Evolutionary conservation across 2,888 invertebrate genomes (phyloP), one percentile per base, ranked within the genome.

Genomic region (Sphaeridia pumilis): DNA sequence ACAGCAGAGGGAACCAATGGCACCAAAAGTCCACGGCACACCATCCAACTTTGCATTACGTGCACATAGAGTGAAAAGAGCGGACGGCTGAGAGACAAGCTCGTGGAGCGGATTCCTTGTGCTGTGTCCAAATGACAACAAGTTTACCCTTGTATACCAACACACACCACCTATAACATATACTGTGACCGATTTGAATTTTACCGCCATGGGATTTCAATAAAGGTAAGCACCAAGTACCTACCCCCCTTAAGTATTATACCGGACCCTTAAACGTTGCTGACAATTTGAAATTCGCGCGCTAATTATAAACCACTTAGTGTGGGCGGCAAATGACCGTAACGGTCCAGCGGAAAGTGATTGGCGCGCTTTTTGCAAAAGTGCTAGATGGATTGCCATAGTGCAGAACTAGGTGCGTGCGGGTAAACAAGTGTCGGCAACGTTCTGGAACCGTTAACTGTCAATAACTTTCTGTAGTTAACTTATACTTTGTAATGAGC

Each of bases 61-160:
- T 38, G 20, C 38, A 38, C 38, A 38, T 38, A 38, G 38, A 38
- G 38, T 38, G 38, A 38, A 38, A 38, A 17, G 38, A 38, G 38
- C 38, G 38, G 38, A 38, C 38, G 38, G 38, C 10, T 20, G 38
- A 38, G 38, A 38, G 38, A 38, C 38, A 20, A 38, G 38, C 38
- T 38, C 38, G 38, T 38, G 38, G 7, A 7, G 5, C 12, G 5
- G 38, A 38, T 38, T 12, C 38, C 38, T 38, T 20, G 17, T 38
- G 38, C 38, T 38, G 12, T 38, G 38, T 38, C 38, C 38, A 38
- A 7, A 38, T 5, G 38, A 17, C 38, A 38, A 17, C 38, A 38
- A 38, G 12, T 14, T 17, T 12, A 5, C 17, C 10, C 17, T 7
- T 5, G 17, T 17, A 38, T 38, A 7, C 38, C 5, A 14, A 7